Base-by-base conservation (phyloP, 2,888 invertebrate species). In the Agrilus biguttatus region DNA sequence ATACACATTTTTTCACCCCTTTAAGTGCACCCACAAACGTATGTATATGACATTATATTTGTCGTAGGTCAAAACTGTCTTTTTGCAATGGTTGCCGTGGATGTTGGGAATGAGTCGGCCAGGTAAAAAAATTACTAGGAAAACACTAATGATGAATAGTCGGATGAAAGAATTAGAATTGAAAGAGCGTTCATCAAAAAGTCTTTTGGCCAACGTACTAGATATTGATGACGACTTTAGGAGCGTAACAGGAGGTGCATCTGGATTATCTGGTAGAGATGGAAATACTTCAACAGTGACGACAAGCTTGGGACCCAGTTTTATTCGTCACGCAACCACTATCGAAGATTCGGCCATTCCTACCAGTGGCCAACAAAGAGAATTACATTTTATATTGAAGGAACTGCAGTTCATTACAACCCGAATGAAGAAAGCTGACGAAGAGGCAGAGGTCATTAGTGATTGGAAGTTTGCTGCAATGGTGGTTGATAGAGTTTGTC, bases 381-480 rank as follows among this genome's bases (percentile, higher is more conserved):
- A 95, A 68, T 77, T 93, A 55, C 85, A 87, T 63, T 78, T 84
- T 61, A 95, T 96, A 62, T 76, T 95, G 52, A 79, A 85, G 55
- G 95, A 96, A 71, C 73, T 96, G 55, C 89, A 89, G 70, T 92
- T 91, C 71, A 92, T 96, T 63, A 95, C 95, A 35, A 80, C 82
- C 55, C 80, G 91, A 58, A 89, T 95, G 85, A 84, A 86, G 66
- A 89, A 91, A 66, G 85, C 91, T 43, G 95, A 96, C 62, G 89
- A 91, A 58, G 90, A 91, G 62, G 83, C 85, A 45, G 92, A 93
- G 64, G 75, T 89, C 53, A 90, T 90, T 57, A 90, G 86, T 69
- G 95, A 96, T 67, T 95, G 95, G 95, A 93, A 92, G 67, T 96
- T 95, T 66, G 95, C 95, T 45, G 95, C 93, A 52, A 92, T 95